Evolutionary conservation across 2,113 vertebrate species (phyloP), one percentile per base, ranked within the genome.

Genomic region (Sturnus vulgaris): DNA sequence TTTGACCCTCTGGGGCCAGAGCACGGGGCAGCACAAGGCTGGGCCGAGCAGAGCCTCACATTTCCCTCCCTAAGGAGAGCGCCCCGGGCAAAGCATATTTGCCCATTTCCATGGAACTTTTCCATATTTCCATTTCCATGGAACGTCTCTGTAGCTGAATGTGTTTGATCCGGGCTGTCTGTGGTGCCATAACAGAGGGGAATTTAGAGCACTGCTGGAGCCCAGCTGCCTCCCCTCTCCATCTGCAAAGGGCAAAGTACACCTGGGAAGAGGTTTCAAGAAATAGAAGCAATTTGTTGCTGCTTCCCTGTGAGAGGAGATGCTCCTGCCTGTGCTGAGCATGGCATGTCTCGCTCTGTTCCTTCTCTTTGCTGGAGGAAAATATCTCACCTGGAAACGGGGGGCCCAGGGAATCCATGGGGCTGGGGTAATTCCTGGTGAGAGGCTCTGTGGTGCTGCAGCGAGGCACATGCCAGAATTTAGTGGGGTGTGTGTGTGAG

Each of bases 221-320:
- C 68, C 61, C 64, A 75, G 91, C 97, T 82, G 90, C 66, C 52
- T 82, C 82, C 86, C 86, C 90, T 93, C 28, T 85, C 78, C 66
- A 18, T 84, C 84, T 77, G 28, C 15, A 95, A 96, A 96, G 94
- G 96, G 85, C 95, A 71, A 77, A 96, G 95, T 73, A 68, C 8
- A 12, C 92, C 95, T 53, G 91, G 11, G 18, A 82, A 88, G 94
- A 37, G 53, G 40, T 80, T 92, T 72, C 55, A 80, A 94, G 94
- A 94, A 97, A 96, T 47, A 35, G 90, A 77, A 76, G 66, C 89
- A 50, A 92, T 97, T 96, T 97, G 88, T 95, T 95, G 84, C 83
- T 39, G 18, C 40, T 42, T 73, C 72, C 61, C 47, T 14, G n/a
- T 0, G n/a, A 69, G 73, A 69, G 76, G 55, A 50, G 73, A 72